Percentiles rank a stretch among this genome's conserved stretches.
These are phyloP conservation scores for Acanthopagrus latus DNA, from an alignment of 2,797 vertebrate species.

Conservation along the genomic window DNA sequence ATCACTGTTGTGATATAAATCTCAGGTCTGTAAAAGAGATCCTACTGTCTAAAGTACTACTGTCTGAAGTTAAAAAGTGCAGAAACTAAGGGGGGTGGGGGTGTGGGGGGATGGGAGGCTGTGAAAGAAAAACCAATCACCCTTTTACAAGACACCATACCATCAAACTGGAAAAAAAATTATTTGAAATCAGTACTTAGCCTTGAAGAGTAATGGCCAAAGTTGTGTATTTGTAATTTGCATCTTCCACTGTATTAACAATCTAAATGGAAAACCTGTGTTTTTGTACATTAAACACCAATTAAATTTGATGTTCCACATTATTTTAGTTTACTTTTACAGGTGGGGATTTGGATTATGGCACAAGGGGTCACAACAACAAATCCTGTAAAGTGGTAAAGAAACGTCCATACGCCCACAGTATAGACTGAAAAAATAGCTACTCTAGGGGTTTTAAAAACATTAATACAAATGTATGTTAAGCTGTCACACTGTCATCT, in stretches of 20 bases:
- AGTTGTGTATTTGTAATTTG: neutral
- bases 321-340: neutral
- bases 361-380: neutral
- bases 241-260: neutral
- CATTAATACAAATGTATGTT: slow-evolving; percentile 45
- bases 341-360: slow-evolving; percentile 4
- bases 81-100: no score
- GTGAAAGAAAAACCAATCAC: no score
- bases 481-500: slow-evolving; percentile 43
- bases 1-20: no score
- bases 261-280: neutral
- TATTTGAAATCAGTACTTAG: no score
- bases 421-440: slow-evolving; percentile 27
- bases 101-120: no score
- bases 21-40: no score
- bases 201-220: neutral
- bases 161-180: neutral
- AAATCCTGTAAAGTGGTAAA: slow-evolving; percentile 10
- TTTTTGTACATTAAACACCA: neutral
- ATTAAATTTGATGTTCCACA: neutral
- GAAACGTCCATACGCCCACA: slow-evolving; percentile 1
- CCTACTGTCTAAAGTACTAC: no score
- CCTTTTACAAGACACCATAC: no score
- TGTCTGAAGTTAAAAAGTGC: no score
- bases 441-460: slow-evolving; percentile 30